Evolutionary conservation across 2,888 invertebrate genomes (phyloP), one percentile per base, ranked within the genome.

Genomic region (Ommatoiulus sabulosus): DNA sequence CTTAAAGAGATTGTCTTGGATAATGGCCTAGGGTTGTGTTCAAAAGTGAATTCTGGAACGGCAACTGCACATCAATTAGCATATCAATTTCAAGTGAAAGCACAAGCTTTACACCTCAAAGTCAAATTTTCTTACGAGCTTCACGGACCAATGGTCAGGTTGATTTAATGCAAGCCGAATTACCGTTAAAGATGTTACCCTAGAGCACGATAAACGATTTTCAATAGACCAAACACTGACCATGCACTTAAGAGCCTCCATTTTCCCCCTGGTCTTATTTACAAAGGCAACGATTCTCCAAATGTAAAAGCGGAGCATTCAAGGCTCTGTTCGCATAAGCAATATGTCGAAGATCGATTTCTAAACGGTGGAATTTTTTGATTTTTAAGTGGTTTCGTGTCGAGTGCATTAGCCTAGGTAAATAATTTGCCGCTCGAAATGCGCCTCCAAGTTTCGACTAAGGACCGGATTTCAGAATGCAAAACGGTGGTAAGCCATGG

Each of bases 171-270:
- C 57, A 57, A 57, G n/a, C 57, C n/a, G 57, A 57, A 17, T 17
- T 17, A 5, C 10, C 57, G n/a, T 57, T 57, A n/a, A 57, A 57
- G 15, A 57, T 57, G n/a, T 57, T 57, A 57, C 57, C 57, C 57
- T 10, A 17, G 57, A 57, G 57, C 57, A 57, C 57, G n/a, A 57
- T 57, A 57, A 57, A n/a, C 17, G 57, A 57, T 57, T 57, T 57
- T 57, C n/a, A 15, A 57, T 0, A 5, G n/a, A n/a, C 17, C 57
- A 4, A 57, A 57, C 15, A 57, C 57, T 57, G 57, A 57, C 57
- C 57, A 57, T 57, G 57, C 57, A 57, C 57, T 57, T 57, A 15
- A 57, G 57, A 57, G 57, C 57, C n/a, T 57, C n/a, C 57, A 57
- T 57, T 57, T n/a, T 57, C 57, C 57, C 57, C 17, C 57, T 17